phyloP scores from a whole-genome alignment of 1,140 invertebrate genomes.

The Neelides sp. region DNA sequence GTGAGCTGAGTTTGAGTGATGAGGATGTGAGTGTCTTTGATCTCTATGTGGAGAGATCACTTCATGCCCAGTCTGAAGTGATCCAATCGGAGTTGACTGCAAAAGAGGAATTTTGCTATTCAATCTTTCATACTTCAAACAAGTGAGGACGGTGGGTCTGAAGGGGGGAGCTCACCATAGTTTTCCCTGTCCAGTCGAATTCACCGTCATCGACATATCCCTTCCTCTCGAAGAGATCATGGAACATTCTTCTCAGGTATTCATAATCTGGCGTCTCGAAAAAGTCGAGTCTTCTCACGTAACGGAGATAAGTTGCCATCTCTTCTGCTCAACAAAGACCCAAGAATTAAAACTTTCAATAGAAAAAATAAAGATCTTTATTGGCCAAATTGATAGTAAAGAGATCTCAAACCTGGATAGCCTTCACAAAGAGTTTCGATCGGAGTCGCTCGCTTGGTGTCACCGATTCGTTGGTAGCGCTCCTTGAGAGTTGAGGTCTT shows the following conservation, averaged over 20 bases:
- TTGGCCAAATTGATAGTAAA: neutral
- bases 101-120: constrained; percentile 37
- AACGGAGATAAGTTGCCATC: constrained; percentile 92
- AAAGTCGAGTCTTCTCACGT: constrained; percentile 94
- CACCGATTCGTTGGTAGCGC: constrained; percentile 99
- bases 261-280: constrained; percentile 99
- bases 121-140: too few relatives aligned
- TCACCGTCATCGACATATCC: constrained; percentile 87
- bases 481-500: constrained; percentile 99
- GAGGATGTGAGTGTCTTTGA: constrained; percentile 34
- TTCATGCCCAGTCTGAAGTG: constrained; percentile 76
- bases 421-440: constrained; percentile 96
- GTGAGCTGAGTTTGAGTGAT: constrained; percentile 20
- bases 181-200: constrained; percentile 97
- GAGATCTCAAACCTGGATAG: constrained; percentile 58
- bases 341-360: constrained; percentile 4
- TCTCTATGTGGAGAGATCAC: constrained; percentile 78
- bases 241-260: constrained; percentile 88
- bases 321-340: constrained; percentile 48
- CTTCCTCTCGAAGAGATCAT: constrained; percentile 83
- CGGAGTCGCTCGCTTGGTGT: constrained; percentile 94
- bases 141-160: too few relatives aligned
- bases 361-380: too few relatives aligned
- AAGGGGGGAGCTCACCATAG: constrained; percentile 61
- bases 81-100: constrained; percentile 81